phyloP scores from a whole-genome alignment of 2,888 invertebrate species.

The Esperia sulphurella region DNA sequence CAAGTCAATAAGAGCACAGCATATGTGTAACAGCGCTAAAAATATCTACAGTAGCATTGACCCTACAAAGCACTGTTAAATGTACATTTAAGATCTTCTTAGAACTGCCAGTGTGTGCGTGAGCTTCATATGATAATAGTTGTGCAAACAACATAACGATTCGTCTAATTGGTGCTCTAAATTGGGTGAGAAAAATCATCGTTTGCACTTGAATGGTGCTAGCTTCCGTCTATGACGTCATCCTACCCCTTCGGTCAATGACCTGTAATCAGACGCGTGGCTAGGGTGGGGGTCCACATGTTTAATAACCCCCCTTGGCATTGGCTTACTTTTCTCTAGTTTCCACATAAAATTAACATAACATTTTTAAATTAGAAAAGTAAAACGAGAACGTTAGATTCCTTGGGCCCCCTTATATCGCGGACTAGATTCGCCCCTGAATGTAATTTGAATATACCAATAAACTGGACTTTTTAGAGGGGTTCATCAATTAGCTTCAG shows the following conservation, averaged over 20 bases:
- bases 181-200: slow-evolving; percentile 52
- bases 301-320: too few relatives aligned
- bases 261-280: background rate
- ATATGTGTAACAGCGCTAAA: slow-evolving; percentile 12
- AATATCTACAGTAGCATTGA: slow-evolving; percentile 11
- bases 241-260: slow-evolving; percentile 12
- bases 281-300: too few relatives aligned
- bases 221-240: slow-evolving; percentile 12
- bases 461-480: background rate
- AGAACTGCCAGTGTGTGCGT: slow-evolving; percentile 21
- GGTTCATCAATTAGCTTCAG: background rate
- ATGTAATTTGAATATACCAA: slow-evolving; percentile 3
- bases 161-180: slow-evolving; percentile 54
- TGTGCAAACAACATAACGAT: slow-evolving; percentile 44
- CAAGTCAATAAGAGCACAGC: slow-evolving; percentile 2
- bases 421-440: background rate
- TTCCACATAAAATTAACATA: too few relatives aligned
- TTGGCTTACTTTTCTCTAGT: too few relatives aligned
- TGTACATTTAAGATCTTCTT: slow-evolving; percentile 19
- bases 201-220: slow-evolving; percentile 40
- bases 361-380: too few relatives aligned
- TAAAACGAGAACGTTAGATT: too few relatives aligned
- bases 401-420: too few relatives aligned
- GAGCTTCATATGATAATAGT: slow-evolving; percentile 29
- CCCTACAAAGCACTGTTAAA: slow-evolving; percentile 9